Base-by-base conservation (phyloP, 2,797 vertebrate species). In the Halcyon smyrnensis region DNA sequence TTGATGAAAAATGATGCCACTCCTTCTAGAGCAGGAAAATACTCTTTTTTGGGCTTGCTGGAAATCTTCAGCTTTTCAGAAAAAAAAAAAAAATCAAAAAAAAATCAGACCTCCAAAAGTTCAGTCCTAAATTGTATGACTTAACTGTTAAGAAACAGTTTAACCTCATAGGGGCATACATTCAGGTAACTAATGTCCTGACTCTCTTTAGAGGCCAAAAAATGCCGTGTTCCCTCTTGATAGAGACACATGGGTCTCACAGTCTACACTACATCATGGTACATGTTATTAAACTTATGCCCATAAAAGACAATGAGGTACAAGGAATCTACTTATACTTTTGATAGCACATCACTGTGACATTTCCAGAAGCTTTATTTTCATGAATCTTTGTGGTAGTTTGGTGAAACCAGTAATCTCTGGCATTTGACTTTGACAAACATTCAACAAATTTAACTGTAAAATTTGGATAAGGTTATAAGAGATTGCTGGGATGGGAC, bases 1-100 rank as follows among this genome's bases (percentile, higher is more conserved):
- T 77, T 77, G n/a, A 48, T n/a, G 19, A 25, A 60, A 77, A 83
- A 54, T 43, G 1, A 20, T 39, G 19, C 4, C 13, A 45, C 5
- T 56, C 25, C 28, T 60, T 80, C 43, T 68, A 79, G 8, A 73
- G 13, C 4, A 80, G 32, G 10, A 50, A 70, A 69, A 65, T 18
- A 45, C 3, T 56, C 2, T 62, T 30, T 27, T 30, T 0, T 17
- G 8, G 7, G 10, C 11, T 43, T 73, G 12, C 8, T 14, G 2
- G 2, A 67, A 46, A 45, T 43, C 17, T 67, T 68, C 19, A 73
- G 8, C 4, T 67, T 87, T 63, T 37, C 25, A 57, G 59, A 28
- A 15, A 36, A 59, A 85, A 39, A 59, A 53, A 16, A 28, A 16
- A 28, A 53, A 8, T 11, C n/a, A 56, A 59, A 15, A 2, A 0